Percentiles rank a stretch among this genome's conserved stretches.
phyloP scores from a whole-genome alignment of 30 jellyfish, hydroid and myxozoan species.

The Cassiopea andromeda region DNA sequence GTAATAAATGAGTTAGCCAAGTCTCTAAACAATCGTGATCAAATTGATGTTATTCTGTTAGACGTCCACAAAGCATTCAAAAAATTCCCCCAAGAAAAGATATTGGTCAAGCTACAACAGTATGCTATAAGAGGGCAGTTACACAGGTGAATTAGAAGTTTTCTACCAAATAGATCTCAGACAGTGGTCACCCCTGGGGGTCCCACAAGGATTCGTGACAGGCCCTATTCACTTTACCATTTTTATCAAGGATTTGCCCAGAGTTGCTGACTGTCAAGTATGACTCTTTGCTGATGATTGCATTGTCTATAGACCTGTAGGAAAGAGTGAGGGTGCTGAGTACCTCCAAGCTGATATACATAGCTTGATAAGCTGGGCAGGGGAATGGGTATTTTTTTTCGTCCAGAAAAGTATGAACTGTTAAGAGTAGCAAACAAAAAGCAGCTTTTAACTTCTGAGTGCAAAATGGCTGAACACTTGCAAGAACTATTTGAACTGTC shows the following conservation, averaged over 20 bases:
- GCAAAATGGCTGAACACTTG: conserved; percentile 44
- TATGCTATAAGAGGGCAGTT: conserved; percentile 20
- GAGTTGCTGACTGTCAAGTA: not conserved
- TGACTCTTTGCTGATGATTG: conserved; percentile 46
- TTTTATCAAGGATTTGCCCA: conserved; percentile 38
- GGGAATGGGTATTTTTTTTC: conserved; percentile 26
- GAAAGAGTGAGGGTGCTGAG: not conserved
- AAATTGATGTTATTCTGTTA: conserved; percentile 26
- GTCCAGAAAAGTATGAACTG: conserved; percentile 41
- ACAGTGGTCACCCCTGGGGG: conserved; percentile 35
- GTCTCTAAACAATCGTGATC: conserved; percentile 30
- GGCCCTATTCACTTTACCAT: conserved; percentile 40
- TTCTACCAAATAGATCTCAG: conserved; percentile 5
- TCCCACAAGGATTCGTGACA: conserved; percentile 54
- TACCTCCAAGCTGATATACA: conserved; percentile 33
- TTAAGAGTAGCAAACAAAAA: conserved; percentile 38
- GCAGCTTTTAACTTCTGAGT: conserved; percentile 38
- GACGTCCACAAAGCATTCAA: conserved; percentile 34
- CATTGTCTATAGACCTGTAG: conserved; percentile 5
- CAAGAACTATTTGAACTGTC: no score
- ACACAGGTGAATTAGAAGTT: not conserved
- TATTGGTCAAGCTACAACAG: conserved; percentile 8
- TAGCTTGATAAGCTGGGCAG: conserved; percentile 26
- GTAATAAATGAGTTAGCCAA: conserved; percentile 1
- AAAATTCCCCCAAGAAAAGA: conserved; percentile 5